Evolutionary conservation across 2,888 invertebrate species (phyloP).

Genomic region (Isoperla grammatica): DNA sequence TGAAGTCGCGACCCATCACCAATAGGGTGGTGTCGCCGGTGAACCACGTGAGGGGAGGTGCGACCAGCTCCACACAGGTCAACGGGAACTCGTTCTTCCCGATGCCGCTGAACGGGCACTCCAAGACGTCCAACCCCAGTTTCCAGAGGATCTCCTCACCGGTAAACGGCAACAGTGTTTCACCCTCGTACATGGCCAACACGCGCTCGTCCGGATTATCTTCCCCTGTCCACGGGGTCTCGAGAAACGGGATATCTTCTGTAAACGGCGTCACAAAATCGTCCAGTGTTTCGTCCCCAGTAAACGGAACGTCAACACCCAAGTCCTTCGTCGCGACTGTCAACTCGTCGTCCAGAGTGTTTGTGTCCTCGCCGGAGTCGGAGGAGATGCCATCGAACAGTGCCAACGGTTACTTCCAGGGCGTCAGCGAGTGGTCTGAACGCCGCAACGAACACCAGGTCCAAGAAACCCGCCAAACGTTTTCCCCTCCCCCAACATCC

Average conservation of each 20-base stretch:
- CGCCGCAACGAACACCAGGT: slow-evolving; percentile 38
- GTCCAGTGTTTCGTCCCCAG: slow-evolving; percentile 31
- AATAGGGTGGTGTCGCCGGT: slow-evolving; percentile 17
- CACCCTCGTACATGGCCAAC: neutral
- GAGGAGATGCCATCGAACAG: slow-evolving; percentile 37
- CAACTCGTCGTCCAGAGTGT: slow-evolving; percentile 48
- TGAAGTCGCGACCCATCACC: slow-evolving; percentile 55
- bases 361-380: slow-evolving; percentile 51
- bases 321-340: slow-evolving; percentile 27
- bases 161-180: neutral
- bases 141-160: slow-evolving; percentile 7
- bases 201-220: neutral
- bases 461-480: slow-evolving; percentile 15
- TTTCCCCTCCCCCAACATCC: slow-evolving; percentile 12
- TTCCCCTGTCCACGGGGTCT: slow-evolving; percentile 8
- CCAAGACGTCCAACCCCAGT: neutral
- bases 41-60: slow-evolving; percentile 9
- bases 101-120: neutral
- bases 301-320: slow-evolving; percentile 40
- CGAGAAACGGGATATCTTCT: neutral
- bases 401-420: slow-evolving; percentile 22
- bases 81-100: slow-evolving; percentile 9
- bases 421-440: slow-evolving; percentile 50
- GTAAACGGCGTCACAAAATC: neutral
- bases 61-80: slow-evolving; percentile 10